These are phyloP conservation scores for Iselma pallidipennis DNA, from an alignment of 2,888 invertebrate species.

Conservation along the genomic window DNA sequence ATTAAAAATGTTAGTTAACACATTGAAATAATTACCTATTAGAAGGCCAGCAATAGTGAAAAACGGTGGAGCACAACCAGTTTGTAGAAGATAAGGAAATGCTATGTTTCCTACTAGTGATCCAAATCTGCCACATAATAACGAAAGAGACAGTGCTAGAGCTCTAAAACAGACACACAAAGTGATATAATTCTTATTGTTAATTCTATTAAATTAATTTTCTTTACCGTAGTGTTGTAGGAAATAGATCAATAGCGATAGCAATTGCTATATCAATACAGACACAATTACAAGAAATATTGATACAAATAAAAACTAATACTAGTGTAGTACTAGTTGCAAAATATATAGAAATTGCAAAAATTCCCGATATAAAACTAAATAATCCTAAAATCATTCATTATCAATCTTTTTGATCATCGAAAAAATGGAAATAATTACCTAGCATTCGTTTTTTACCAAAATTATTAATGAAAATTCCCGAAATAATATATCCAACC, in stretches of 20 bases:
- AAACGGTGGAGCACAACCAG: constrained; percentile 73
- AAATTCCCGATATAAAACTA: constrained; percentile 52
- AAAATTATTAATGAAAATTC: constrained; percentile 57
- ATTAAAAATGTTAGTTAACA: constrained; percentile 43
- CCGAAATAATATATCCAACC: constrained; percentile 66
- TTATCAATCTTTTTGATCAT: no score
- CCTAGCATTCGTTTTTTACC: constrained; percentile 62
- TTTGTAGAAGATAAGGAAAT: constrained; percentile 69
- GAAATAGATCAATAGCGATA: constrained; percentile 67
- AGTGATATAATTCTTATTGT: no score
- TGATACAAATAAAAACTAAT: constrained; percentile 62
- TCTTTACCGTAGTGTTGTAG: constrained; percentile 68
- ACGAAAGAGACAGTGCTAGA: constrained; percentile 72
- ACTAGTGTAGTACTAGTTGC: constrained; percentile 60
- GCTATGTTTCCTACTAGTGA: constrained; percentile 70
- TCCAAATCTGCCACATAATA: constrained; percentile 73
- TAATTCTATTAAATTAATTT: no score
- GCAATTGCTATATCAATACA: constrained; percentile 64
- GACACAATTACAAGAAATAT: constrained; percentile 60
- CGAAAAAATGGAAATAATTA: constrained; percentile 52
- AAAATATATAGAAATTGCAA: constrained; percentile 62
- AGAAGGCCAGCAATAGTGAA: constrained; percentile 59
- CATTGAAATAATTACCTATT: constrained; percentile 21
- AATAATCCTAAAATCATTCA: constrained; percentile 46
- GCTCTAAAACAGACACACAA: constrained; percentile 57